phyloP scores from a whole-genome alignment of 2,113 vertebrate species.

The Mungos mungo region DNA sequence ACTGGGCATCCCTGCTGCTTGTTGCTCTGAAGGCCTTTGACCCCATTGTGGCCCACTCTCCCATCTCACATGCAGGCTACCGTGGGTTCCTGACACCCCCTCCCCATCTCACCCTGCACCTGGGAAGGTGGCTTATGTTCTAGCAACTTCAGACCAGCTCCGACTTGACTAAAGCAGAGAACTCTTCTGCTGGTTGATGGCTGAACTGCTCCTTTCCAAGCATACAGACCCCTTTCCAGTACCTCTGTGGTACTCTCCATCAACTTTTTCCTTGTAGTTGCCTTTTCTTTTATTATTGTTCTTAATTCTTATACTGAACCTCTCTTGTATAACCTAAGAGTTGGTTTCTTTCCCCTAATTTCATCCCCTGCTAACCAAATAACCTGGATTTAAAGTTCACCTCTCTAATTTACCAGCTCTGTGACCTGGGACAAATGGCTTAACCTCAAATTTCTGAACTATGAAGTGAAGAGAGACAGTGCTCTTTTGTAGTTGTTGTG shows the following conservation, averaged over 20 bases:
- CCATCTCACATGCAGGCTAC: not conserved
- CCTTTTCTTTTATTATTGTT: not conserved
- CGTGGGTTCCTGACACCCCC: rapidly evolving
- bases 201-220: not conserved
- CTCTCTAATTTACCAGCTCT: not conserved
- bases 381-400: not conserved
- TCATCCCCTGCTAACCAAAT: not conserved
- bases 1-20: not conserved
- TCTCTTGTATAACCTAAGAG: not conserved
- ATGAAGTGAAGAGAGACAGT: not conserved
- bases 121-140: not conserved
- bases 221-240: not conserved
- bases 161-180: not conserved
- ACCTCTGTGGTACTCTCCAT: not conserved
- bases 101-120: not conserved
- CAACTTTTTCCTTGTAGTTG: not conserved
- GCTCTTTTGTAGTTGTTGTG: no score
- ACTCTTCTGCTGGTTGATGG: not conserved
- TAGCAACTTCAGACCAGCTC: not conserved
- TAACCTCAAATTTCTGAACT: not conserved
- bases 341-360: not conserved
- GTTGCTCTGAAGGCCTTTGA: not conserved
- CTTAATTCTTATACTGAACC: not conserved
- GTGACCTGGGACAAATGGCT: not conserved
- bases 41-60: rapidly evolving